Base-by-base conservation (phyloP, 2,888 invertebrate genomes). In the Drosophila falleni region DNA sequence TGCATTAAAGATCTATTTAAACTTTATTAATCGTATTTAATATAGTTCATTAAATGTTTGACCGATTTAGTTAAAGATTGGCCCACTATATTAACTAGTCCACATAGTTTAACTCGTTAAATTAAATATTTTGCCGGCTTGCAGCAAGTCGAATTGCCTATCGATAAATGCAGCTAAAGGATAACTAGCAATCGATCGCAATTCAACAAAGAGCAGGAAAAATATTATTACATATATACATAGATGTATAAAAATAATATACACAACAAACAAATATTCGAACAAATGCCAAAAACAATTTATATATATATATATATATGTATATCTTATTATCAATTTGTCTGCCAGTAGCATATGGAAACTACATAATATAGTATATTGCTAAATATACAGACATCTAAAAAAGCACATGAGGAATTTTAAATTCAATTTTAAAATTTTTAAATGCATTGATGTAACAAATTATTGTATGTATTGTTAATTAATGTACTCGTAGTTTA, bases 361-460 rank as follows among this genome's bases (percentile, higher is more conserved):
- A 64, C 71, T 51, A 37, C 11, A 10, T 37, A 50, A 10, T 37
- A 50, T 31, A 4, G n/a, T 37, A 60, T 63, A 67, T 80, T 51
- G 56, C 65, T 74, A 78, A 74, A 82, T 72, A 82, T 72, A 86
- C 67, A 88, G 74, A 81, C n/a, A 39, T 84, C 58, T 78, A 88
- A 83, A 88, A 84, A 88, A 84, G 84, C 84, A 85, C 87, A 74
- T 68, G 69, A 59, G 49, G 16, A 89, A 87, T 89, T 85, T 84
- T 37, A 62, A 85, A 85, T 86, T 86, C 73, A 72, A 68, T 61
- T 74, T 72, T 39, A 61, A 87, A 81, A 74, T 62, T 67, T 67
- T 69, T 83, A 83, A 83, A 83, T 83, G 88, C 88, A 86, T 78
- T 74, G 54, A 78, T 71, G 74, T 88, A 83, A 81, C 88, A 85